Evolutionary conservation across 2,888 invertebrate genomes (phyloP).

Genomic region (Ernsta delagoae): DNA sequence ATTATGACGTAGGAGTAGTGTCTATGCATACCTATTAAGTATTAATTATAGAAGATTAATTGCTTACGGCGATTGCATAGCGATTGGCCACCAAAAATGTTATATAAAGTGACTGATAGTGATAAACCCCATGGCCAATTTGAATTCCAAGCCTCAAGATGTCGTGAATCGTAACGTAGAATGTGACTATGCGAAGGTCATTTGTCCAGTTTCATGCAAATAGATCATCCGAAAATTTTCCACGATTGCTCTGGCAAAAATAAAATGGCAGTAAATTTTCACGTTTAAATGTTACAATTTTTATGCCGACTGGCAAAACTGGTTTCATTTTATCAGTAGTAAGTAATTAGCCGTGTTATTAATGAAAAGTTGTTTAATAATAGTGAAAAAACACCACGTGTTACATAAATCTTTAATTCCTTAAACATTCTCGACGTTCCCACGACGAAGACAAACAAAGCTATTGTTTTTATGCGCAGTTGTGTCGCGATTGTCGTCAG

Average conservation of each 20-base stretch:
- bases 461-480: conserved; percentile 25
- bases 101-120: neutral
- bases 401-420: conserved; percentile 21
- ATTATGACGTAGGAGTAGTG: no score
- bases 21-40: no score
- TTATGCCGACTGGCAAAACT: conserved; percentile 12
- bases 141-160: neutral
- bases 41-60: neutral
- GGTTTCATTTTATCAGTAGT: conserved; percentile 19
- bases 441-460: conserved; percentile 25
- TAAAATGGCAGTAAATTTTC: neutral
- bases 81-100: neutral
- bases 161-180: conserved; percentile 1
- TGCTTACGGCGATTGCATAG: neutral
- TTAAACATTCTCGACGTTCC: conserved; percentile 13
- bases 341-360: conserved; percentile 2
- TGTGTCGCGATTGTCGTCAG: neutral
- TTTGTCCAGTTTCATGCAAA: conserved; percentile 11
- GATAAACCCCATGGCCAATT: no score
- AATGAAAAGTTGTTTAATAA: conserved; percentile 19
- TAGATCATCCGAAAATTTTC: conserved; percentile 25
- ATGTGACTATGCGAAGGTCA: neutral
- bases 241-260: conserved; percentile 1
- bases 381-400: conserved; percentile 17
- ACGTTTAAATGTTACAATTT: conserved; percentile 17